Conservation (phyloP, 1,140 invertebrate species). For the Drosophila truncata region DNA sequence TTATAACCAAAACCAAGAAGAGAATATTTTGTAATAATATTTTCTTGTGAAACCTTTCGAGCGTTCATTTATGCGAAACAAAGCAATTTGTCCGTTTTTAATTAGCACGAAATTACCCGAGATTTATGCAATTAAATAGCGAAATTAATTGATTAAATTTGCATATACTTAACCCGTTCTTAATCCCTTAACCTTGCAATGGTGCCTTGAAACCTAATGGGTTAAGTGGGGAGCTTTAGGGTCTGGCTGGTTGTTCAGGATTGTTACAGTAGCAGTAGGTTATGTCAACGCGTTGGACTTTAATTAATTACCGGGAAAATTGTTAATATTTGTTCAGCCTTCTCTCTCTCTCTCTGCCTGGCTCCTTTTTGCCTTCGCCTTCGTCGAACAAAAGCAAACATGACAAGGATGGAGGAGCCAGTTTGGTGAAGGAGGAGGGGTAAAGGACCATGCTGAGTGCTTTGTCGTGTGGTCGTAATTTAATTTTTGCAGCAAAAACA, state of each 20-base stretch:
- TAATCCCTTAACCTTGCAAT: conserved; percentile 11
- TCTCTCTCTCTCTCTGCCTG: conserved; percentile 1
- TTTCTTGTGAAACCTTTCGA: neutral
- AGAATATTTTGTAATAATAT: neutral
- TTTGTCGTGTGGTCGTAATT: conserved; percentile 67
- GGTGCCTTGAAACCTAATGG: conserved; percentile 1
- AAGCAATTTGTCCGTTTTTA: neutral
- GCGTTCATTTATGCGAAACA: neutral
- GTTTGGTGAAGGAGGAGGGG: too few species aligned
- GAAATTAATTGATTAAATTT: conserved; percentile 16
- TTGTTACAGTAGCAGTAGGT: conserved; percentile 23
- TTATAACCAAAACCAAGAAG: neutral
- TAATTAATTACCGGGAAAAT: conserved; percentile 77
- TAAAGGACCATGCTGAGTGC: conserved; percentile 30
- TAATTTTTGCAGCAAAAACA: conserved; percentile 55
- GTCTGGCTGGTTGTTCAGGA: neutral
- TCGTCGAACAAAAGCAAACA: conserved; percentile 54
- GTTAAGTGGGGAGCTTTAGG: conserved; percentile 3
- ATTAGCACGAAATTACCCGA: neutral
- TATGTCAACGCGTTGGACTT: conserved; percentile 62
- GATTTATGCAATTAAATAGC: neutral
- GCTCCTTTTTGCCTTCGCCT: neutral
- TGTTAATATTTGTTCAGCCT: conserved; percentile 73
- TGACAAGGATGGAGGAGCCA: neutral
- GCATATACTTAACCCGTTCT: conserved; percentile 7